Base-by-base conservation (phyloP, 2,797 vertebrate genomes). In the Acanthiza pusilla region DNA sequence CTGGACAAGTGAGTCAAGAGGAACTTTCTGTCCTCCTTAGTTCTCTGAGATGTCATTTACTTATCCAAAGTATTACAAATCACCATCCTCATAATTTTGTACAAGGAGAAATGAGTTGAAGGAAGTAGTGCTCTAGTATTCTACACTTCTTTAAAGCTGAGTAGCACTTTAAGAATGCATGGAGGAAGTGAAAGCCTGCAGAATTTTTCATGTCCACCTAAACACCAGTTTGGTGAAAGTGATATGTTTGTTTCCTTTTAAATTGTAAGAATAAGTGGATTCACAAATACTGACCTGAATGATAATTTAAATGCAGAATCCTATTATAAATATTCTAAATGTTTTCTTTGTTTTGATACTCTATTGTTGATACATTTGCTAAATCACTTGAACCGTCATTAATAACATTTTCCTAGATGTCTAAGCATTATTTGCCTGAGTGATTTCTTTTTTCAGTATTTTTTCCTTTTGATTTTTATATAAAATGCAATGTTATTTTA, bases 111-210 rank as follows among this genome's bases (percentile, higher is more conserved):
- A 66, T 40, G 9, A 63, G 29, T 66, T 84, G 70, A 22, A 81
- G 36, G 30, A 74, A 43, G 40, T 55, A 29, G 20, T 45, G 14
- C 38, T 68, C 16, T 65, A 10, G 20, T 26, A 11, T 70, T 79
- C 50, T 36, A 60, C 30, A 7, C 29, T 45, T 74, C 51, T 57
- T 67, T 45, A 32, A 40, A 70, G 51, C 32, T 30, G 16, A 36
- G 7, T 58, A 51, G 11, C 10, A 2, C 20, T 38, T 19, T 77
- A 30, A 58, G 27, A 70, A 45, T 23, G 2, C 0, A 0, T 63
- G 40, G 45, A 57, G 68, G 45, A 95, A 91, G 42, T 38, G 26
- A 81, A 88, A 89, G 16, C 13, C 38, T 4, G 6, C 32, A 61
- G 22, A 50, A 19, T 68, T 74, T 34, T 40, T 63, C 15, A 2